Evolutionary conservation across 1,140 invertebrate genomes (phyloP).

Genomic region (Drosophila azteca): DNA sequence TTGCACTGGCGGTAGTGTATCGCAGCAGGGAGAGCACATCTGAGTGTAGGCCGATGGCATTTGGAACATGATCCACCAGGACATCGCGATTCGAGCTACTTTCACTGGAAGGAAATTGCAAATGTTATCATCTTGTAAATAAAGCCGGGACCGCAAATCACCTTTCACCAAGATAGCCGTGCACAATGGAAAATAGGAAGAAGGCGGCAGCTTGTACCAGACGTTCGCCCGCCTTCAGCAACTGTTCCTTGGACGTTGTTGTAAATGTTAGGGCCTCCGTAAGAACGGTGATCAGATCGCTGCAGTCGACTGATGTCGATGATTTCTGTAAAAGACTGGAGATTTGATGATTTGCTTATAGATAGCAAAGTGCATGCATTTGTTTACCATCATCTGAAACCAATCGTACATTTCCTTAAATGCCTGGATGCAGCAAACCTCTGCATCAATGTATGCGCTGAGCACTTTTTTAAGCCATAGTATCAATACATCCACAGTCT

Average conservation of each 20-base stretch:
- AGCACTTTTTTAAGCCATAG: slow-evolving; percentile 63
- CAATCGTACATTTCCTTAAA: slow-evolving; percentile 48
- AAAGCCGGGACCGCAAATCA: not conserved
- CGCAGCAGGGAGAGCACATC: slow-evolving; percentile 31
- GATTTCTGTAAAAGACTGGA: slow-evolving; percentile 10
- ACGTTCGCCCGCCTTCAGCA: slow-evolving; percentile 30
- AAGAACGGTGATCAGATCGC: slow-evolving; percentile 10
- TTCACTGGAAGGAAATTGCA: not conserved
- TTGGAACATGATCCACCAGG: not conserved
- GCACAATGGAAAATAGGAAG: slow-evolving; percentile 46
- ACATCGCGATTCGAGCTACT: not conserved
- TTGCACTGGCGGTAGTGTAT: slow-evolving; percentile 1
- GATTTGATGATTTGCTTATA: not conserved
- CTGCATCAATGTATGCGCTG: slow-evolving; percentile 37
- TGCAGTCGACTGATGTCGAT: slow-evolving; percentile 1
- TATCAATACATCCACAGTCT: slow-evolving; percentile 34
- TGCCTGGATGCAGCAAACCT: slow-evolving; percentile 16
- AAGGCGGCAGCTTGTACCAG: slow-evolving; percentile 32
- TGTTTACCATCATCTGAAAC: slow-evolving; percentile 37
- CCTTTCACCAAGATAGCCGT: slow-evolving; percentile 15
- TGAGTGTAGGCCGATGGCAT: slow-evolving; percentile 28
- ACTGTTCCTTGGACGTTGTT: slow-evolving; percentile 3
- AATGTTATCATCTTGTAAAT: too few relatives aligned
- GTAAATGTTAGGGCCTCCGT: slow-evolving; percentile 31
- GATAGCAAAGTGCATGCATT: too few relatives aligned